These are phyloP conservation scores for Phrynosoma platyrhinos DNA, from an alignment of 2,113 vertebrate genomes.

Conservation along the genomic window DNA sequence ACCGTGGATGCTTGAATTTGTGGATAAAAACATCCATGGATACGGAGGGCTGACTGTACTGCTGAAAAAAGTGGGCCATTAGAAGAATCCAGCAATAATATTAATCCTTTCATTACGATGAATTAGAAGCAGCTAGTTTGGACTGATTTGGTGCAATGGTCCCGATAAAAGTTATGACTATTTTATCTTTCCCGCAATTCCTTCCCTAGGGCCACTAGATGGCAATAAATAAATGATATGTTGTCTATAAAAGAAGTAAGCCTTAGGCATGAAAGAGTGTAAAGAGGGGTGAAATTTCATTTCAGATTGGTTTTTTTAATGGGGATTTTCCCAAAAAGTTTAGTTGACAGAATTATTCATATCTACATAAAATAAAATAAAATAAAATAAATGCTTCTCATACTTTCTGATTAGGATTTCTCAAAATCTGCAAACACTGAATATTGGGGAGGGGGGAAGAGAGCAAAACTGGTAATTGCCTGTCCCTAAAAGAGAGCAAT, in stretches of 20 bases:
- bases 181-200: neutral
- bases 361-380: too few species aligned
- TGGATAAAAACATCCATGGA: too few species aligned
- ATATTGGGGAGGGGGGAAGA: too few species aligned
- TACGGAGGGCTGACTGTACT: too few species aligned
- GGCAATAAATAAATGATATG: neutral
- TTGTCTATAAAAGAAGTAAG: neutral
- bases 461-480: too few species aligned
- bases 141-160: neutral
- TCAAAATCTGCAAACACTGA: too few species aligned
- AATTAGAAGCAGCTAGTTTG: neutral
- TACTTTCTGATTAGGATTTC: too few species aligned
- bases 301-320: neutral
- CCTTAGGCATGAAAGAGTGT: neutral
- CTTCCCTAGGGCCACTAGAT: conserved; percentile 10
- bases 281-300: neutral
- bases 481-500: neutral
- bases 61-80: neutral
- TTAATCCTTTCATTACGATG: neutral
- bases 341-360: neutral
- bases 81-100: neutral
- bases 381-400: too few species aligned
- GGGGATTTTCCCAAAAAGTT: neutral
- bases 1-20: too few species aligned
- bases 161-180: neutral